phyloP scores from a whole-genome alignment of 1,140 invertebrate species.

The Oedothorax gibbosus region DNA sequence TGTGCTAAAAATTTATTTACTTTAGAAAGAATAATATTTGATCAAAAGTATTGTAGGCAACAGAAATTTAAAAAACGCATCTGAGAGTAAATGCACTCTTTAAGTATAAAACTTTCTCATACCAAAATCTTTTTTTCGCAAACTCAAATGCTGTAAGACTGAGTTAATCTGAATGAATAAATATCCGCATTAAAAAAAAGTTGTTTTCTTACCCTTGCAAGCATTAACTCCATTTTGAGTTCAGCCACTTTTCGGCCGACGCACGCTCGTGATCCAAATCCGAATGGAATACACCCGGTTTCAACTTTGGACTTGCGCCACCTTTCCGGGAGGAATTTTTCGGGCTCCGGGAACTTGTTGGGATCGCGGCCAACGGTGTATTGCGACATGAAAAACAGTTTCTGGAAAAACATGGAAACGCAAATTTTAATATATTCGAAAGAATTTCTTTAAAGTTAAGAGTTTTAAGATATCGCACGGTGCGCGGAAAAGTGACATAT shows the following conservation, averaged over 20 bases:
- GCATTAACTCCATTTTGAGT: conserved; percentile 77
- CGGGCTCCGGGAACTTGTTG: conserved; percentile 77
- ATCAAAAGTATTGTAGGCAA: too few relatives aligned
- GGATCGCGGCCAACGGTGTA: conserved; percentile 82
- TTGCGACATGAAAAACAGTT: conserved; percentile 81
- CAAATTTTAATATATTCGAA: too few relatives aligned
- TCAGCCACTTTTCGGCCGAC: conserved; percentile 84
- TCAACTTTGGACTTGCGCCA: conserved; percentile 74
- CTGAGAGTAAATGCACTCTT: too few relatives aligned
- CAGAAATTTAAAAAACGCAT: too few relatives aligned
- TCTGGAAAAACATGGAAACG: conserved; percentile 71
- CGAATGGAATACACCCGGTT: conserved; percentile 84
- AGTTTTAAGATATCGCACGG: too few relatives aligned
- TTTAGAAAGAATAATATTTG: too few relatives aligned
- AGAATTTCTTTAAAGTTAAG: too few relatives aligned
- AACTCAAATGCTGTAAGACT: too few relatives aligned
- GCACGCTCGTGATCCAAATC: conserved; percentile 83
- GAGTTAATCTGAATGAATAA: not conserved
- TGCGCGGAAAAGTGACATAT: too few relatives aligned
- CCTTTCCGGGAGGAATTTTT: conserved; percentile 80
- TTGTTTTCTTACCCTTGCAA: conserved; percentile 67
- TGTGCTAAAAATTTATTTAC: too few relatives aligned
- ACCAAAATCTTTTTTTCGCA: too few relatives aligned
- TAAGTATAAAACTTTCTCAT: too few relatives aligned
- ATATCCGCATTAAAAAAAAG: not conserved